phyloP scores from a whole-genome alignment of 2,888 invertebrate genomes.

The Oscheius sp. region DNA sequence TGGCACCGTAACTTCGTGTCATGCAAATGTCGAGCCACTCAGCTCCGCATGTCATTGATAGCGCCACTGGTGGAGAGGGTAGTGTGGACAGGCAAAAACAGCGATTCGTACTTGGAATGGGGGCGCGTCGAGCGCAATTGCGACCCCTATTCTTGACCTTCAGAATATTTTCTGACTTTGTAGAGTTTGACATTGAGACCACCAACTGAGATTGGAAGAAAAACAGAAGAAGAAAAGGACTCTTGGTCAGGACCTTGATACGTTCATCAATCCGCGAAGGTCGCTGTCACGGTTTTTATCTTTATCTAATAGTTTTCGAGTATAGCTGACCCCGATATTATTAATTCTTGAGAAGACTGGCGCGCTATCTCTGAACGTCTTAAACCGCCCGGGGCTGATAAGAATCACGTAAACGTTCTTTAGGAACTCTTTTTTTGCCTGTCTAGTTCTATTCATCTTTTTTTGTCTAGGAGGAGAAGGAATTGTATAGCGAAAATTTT shows the following conservation, averaged over 20 bases:
- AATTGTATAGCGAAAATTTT: too few species aligned
- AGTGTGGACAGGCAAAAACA: slow-evolving; percentile 12
- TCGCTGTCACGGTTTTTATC: neutral
- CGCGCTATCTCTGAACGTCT: slow-evolving; percentile 18
- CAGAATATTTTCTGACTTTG: too few species aligned
- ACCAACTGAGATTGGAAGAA: too few species aligned
- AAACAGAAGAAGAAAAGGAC: neutral
- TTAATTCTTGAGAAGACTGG: neutral
- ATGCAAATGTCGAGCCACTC: slow-evolving; percentile 28
- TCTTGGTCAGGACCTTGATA: slow-evolving; percentile 13
- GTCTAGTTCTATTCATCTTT: too few species aligned
- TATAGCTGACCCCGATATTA: slow-evolving; percentile 12
- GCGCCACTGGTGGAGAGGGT: too few species aligned
- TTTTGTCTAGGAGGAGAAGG: too few species aligned
- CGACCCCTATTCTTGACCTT: slow-evolving; percentile 16
- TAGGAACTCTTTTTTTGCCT: too few species aligned
- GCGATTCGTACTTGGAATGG: slow-evolving; percentile 25
- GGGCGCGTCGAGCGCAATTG: slow-evolving; percentile 12
- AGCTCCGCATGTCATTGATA: slow-evolving; percentile 27
- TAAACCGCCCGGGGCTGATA: slow-evolving; percentile 21
- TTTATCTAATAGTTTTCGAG: slow-evolving; percentile 8
- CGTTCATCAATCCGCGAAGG: slow-evolving; percentile 8
- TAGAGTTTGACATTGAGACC: neutral
- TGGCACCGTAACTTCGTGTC: slow-evolving; percentile 14
- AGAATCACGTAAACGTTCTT: slow-evolving; percentile 19